Conservation (phyloP, 2,888 invertebrate genomes). For the Eucriotettix oculatus region DNA sequence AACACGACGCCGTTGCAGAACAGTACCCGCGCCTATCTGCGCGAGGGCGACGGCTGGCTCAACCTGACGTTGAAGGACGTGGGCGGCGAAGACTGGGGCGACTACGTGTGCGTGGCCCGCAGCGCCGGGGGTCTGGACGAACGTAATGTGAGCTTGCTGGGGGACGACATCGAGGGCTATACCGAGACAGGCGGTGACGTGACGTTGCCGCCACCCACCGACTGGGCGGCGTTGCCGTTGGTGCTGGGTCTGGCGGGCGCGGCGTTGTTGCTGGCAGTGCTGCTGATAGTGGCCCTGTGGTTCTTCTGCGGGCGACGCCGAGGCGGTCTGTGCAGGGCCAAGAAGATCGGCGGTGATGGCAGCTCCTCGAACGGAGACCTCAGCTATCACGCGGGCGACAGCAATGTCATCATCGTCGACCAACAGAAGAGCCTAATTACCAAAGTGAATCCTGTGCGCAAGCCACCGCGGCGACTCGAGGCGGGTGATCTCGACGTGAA, state of each 20-base stretch:
- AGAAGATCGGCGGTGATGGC: slow-evolving; percentile 30
- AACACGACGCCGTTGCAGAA: slow-evolving; percentile 38
- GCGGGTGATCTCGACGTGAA: not conserved
- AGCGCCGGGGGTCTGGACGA: slow-evolving; percentile 68
- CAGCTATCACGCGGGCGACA: slow-evolving; percentile 46
- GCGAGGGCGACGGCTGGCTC: slow-evolving; percentile 29
- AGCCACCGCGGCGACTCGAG: slow-evolving; percentile 63
- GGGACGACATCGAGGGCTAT: slow-evolving; percentile 15
- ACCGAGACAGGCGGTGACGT: slow-evolving; percentile 18
- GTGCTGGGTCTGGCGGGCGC: slow-evolving; percentile 29
- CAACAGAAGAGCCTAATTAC: slow-evolving; percentile 73
- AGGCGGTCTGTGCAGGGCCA: slow-evolving; percentile 21
- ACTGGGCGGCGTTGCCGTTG: slow-evolving; percentile 12
- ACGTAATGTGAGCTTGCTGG: slow-evolving; percentile 51
- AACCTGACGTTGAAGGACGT: slow-evolving; percentile 52
- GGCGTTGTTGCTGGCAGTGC: slow-evolving; percentile 26
- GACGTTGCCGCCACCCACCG: slow-evolving; percentile 3
- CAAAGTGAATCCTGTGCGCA: slow-evolving; percentile 70
- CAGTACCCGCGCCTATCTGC: slow-evolving; percentile 16
- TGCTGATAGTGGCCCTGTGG: slow-evolving; percentile 18
- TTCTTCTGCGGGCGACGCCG: too few species aligned
- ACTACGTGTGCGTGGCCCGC: slow-evolving; percentile 63
- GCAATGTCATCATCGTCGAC: slow-evolving; percentile 32
- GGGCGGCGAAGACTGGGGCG: slow-evolving; percentile 46
- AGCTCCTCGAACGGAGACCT: slow-evolving; percentile 48